Base-by-base conservation (phyloP, 1,140 invertebrate species). In the Aplysia californica region DNA sequence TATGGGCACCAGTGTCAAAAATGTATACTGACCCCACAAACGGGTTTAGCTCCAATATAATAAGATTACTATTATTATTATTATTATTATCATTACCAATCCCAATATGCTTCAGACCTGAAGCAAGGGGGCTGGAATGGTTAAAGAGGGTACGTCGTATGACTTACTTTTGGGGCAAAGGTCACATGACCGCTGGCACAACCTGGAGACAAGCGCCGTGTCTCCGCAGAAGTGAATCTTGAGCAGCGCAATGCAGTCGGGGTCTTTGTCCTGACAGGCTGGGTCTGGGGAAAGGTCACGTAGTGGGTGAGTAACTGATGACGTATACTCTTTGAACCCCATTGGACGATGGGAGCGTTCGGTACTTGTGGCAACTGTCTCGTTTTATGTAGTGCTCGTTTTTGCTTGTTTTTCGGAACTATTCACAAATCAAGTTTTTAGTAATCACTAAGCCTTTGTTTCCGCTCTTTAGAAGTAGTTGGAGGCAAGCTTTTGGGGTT, bases 281-380 rank as follows among this genome's bases (percentile, higher is more conserved):
- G 70, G 70, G 56, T 73, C 70, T 73, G 56, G 3, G 15, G 56
- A 59, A 59, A n/a, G n/a, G n/a, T n/a, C n/a, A n/a, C n/a, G n/a
- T n/a, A n/a, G n/a, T n/a, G n/a, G n/a, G n/a, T n/a, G n/a, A n/a
- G n/a, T n/a, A n/a, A n/a, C n/a, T n/a, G n/a, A n/a, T n/a, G n/a
- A n/a, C n/a, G n/a, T n/a, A n/a, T n/a, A n/a, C n/a, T n/a, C n/a
- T n/a, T n/a, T n/a, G n/a, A n/a, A n/a, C n/a, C n/a, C n/a, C n/a
- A n/a, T n/a, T n/a, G n/a, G n/a, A n/a, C n/a, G 44, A 50, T 50
- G 44, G 10, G 44, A n/a, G n/a, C 44, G 44, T 50, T n/a, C 44
- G 44, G 44, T 50, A n/a, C 10, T 50, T 10, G 44, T 50, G 10
- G n/a, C n/a, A n/a, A n/a, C 44, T 15, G 10, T 50, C 10, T 50